Percentiles rank a stretch among this genome's conserved stretches.
phyloP scores from a whole-genome alignment of 2,888 invertebrate genomes.

The Eudemis profundana region DNA sequence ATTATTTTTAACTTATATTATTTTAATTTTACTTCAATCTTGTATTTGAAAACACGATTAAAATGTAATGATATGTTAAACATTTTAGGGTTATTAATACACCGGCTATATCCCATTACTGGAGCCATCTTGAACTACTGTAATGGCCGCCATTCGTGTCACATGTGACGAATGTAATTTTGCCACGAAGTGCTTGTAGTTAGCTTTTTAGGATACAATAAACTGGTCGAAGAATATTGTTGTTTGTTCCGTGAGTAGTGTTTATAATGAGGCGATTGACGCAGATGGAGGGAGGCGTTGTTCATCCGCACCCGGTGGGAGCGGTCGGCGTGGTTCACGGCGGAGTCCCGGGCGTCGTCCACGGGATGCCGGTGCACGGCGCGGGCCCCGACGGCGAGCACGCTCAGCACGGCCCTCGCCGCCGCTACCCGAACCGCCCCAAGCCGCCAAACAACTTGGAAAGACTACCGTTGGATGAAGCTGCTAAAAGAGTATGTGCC shows the following conservation, averaged over 20 bases:
- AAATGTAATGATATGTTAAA: neutral
- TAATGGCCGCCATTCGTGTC: conserved; percentile 76
- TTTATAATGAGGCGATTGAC: conserved; percentile 13
- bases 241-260: neutral
- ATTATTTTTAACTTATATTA: no score
- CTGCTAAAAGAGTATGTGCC: conserved; percentile 86
- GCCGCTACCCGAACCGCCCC: conserved; percentile 76
- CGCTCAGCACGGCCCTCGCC: conserved; percentile 71
- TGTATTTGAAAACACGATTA: neutral
- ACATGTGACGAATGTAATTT: conserved; percentile 48
- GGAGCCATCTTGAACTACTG: conserved; percentile 75
- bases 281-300: conserved; percentile 77
- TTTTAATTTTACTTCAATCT: neutral
- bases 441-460: conserved; percentile 79
- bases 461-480: conserved; percentile 88
- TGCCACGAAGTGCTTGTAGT: conserved; percentile 27
- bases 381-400: conserved; percentile 78
- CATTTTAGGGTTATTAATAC: conserved; percentile 40
- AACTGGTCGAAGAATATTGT: neutral
- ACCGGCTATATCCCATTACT: conserved; percentile 54
- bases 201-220: neutral
- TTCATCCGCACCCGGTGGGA: conserved; percentile 66
- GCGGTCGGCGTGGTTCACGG: conserved; percentile 66
- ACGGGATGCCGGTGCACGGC: conserved; percentile 74
- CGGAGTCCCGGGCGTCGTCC: conserved; percentile 71